Evolutionary conservation across 2,888 invertebrate genomes (phyloP).

Genomic region (Autographa gamma): DNA sequence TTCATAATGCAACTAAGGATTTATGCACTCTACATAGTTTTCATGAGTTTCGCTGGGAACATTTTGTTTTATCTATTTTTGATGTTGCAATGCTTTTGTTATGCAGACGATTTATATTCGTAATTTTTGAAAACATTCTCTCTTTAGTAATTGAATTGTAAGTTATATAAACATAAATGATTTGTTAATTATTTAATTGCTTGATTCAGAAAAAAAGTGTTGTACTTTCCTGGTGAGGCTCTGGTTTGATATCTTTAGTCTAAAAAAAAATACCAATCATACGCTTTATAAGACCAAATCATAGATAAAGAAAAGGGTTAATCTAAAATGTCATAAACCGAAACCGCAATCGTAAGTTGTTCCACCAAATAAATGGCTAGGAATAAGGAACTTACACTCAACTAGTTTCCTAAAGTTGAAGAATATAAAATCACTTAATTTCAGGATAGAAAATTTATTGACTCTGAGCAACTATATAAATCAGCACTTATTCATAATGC

Average conservation of each 20-base stretch:
- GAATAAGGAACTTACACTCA: neutral
- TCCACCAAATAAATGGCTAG: neutral
- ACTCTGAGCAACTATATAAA: conserved; percentile 43
- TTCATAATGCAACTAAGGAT: conserved; percentile 38
- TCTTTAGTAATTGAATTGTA: too few species aligned
- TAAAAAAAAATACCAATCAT: too few species aligned
- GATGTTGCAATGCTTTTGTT: neutral
- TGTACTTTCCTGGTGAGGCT: too few species aligned
- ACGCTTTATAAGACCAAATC: neutral
- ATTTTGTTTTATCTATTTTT: conserved; percentile 1
- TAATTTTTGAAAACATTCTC: too few species aligned
- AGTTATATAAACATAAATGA: too few species aligned
- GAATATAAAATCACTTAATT: conserved; percentile 5
- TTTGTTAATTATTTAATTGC: too few species aligned
- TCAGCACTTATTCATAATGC: conserved; percentile 37
- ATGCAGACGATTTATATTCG: neutral
- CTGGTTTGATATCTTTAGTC: too few species aligned
- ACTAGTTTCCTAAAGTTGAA: neutral
- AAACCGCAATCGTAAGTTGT: neutral
- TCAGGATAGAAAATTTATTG: conserved; percentile 18
- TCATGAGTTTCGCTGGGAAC: neutral
- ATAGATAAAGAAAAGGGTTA: neutral
- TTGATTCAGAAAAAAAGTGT: too few species aligned
- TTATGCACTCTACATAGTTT: conserved; percentile 5
- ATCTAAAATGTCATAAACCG: neutral